Evolutionary conservation across 1,140 invertebrate species (phyloP).

Genomic region (Ceratoteleas bidentatus): DNA sequence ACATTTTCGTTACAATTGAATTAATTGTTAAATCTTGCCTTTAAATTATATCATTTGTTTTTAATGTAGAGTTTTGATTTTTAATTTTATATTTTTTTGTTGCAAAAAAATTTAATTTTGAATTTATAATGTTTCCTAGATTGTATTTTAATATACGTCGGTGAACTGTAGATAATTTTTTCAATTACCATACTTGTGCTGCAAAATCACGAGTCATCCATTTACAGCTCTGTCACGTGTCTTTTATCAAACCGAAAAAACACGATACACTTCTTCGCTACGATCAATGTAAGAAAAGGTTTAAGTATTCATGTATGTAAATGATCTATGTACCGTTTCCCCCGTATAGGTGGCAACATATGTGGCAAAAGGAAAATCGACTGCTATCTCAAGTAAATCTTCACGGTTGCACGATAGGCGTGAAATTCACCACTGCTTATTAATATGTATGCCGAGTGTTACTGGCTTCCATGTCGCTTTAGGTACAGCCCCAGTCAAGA

Average conservation of each 20-base stretch:
- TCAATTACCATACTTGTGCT: background rate
- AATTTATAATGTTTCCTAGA: too few species aligned
- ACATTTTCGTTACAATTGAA: too few species aligned
- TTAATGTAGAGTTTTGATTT: too few species aligned
- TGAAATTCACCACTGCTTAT: constrained; percentile 78
- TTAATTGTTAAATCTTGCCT: too few species aligned
- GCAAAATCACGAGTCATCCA: constrained; percentile 6
- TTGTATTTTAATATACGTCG: background rate
- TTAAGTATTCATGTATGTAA: constrained; percentile 71
- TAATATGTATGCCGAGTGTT: constrained; percentile 77
- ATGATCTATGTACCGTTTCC: constrained; percentile 60
- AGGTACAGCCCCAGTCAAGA: constrained; percentile 70
- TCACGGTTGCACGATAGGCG: constrained; percentile 78
- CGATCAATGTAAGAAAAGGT: constrained; percentile 67
- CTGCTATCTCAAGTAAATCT: constrained; percentile 77
- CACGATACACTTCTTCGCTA: constrained; percentile 26
- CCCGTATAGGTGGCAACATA: constrained; percentile 58
- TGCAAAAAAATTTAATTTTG: too few species aligned
- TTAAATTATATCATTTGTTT: too few species aligned
- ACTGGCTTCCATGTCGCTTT: constrained; percentile 64
- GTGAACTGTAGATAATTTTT: background rate
- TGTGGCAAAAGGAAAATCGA: constrained; percentile 72
- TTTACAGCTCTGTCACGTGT: constrained; percentile 25
- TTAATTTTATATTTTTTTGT: too few species aligned
- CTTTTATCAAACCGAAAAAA: constrained; percentile 36